Base-by-base conservation (phyloP, 2,888 invertebrate genomes). In the Chrysolina haemoptera region DNA sequence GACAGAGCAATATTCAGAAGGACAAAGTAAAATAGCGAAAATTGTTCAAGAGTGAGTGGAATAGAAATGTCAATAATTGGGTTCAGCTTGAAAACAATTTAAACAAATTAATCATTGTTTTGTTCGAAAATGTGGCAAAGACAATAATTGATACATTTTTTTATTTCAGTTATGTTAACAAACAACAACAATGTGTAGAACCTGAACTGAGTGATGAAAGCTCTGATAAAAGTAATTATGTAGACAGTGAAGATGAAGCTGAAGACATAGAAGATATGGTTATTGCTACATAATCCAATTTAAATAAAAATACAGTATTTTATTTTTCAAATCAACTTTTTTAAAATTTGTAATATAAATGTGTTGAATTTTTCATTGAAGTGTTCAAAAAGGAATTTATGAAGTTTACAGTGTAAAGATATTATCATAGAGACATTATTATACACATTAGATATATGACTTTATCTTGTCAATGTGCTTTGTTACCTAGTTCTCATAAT, bases 21-120 rank as follows among this genome's bases (percentile, higher is more conserved):
- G 82, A 5, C 78, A 81, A 50, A 74, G 77, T 48, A 83, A 82
- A 74, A 79, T 84, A 63, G 80, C 82, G 50, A 81, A 83, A 73
- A 64, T 86, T 20, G 82, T 80, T 16, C 78, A 84, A 70, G 81
- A 82, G 81, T 86, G 76, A 76, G 80, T 79, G 5, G 10, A 22
- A 46, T 41, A n/a, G 18, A 41, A 35, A 35, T 12, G n/a, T 3
- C 35, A 35, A 6, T 35, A 35, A 35, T 35, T 35, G 0, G 8
- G 8, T 3, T 27, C 5, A 27, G 27, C 27, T n/a, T 27, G 8
- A 3, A 35, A 35, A 35, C 35, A 35, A 35, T 35, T 35, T 8
- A 35, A 27, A 27, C 27, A 27, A 35, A 35, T 35, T 4, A 35
- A 35, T 35, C n/a, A 12, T 46, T 40, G 11, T 63, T 46, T n/a